Percentiles rank a stretch among this genome's conserved stretches.
Conservation (phyloP, 2,888 invertebrate genomes). For the Eupeodes luniger region DNA sequence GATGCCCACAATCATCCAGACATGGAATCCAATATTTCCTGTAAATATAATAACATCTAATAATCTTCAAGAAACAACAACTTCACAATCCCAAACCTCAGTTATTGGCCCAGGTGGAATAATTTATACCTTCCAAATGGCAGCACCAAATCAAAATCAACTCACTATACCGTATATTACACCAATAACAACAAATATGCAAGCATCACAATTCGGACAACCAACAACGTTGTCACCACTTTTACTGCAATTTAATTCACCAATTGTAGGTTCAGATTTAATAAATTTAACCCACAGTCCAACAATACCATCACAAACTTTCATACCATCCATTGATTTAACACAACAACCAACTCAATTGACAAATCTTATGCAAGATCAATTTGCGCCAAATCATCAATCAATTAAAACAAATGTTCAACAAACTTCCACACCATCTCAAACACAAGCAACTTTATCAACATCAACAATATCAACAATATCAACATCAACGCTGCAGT, state of each 20-base stretch:
- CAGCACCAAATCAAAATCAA: slow-evolving; percentile 3
- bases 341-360: background rate
- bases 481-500: background rate
- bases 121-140: background rate
- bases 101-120: background rate
- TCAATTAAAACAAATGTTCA: background rate
- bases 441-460: background rate
- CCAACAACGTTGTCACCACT: background rate
- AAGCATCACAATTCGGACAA: background rate
- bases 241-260: background rate
- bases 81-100: background rate
- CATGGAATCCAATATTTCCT: background rate
- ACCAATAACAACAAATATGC: background rate
- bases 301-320: background rate
- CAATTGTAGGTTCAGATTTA: background rate
- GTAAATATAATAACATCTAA: background rate
- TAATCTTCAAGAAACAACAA: background rate
- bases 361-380: background rate
- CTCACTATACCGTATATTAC: background rate
- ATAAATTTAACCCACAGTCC: background rate
- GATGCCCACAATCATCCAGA: background rate
- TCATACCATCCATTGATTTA: background rate
- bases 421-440: background rate
- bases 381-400: background rate
- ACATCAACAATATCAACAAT: background rate